Conservation (phyloP, 2,797 vertebrate species). For the Rhadinocentrus ornatus region DNA sequence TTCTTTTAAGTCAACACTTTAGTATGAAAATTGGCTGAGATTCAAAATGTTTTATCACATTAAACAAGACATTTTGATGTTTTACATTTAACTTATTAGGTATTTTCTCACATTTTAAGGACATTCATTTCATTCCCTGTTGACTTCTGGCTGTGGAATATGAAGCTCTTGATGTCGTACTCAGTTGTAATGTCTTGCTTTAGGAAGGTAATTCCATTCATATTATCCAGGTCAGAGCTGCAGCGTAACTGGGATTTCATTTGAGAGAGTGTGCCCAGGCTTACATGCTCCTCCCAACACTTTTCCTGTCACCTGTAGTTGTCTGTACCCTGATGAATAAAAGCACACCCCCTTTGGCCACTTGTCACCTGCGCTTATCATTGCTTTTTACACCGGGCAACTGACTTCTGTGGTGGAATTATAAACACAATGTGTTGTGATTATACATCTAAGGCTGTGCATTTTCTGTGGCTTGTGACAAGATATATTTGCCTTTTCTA, state of each 20-base stretch:
- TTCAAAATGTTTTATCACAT: neutral
- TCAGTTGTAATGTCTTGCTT: slow-evolving; percentile 30
- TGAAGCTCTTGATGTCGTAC: neutral
- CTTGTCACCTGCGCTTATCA: slow-evolving; percentile 38
- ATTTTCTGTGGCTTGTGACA: slow-evolving; percentile 10
- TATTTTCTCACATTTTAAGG: neutral
- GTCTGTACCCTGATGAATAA: slow-evolving; percentile 55
- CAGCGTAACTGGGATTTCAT: slow-evolving; percentile 18
- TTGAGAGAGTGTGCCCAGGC: slow-evolving; percentile 7
- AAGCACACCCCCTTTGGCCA: slow-evolving; percentile 53
- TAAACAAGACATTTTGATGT: neutral
- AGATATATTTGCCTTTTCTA: neutral
- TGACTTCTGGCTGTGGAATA: neutral
- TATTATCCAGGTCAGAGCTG: slow-evolving; percentile 28
- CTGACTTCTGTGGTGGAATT: slow-evolving; percentile 10
- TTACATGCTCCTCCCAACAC: slow-evolving; percentile 30
- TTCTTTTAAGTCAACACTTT: too few species aligned
- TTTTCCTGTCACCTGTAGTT: slow-evolving; percentile 46
- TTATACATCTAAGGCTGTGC: slow-evolving; percentile 8
- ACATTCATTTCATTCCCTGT: neutral
- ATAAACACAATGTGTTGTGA: slow-evolving; percentile 8
- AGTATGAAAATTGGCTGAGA: neutral
- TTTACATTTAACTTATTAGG: neutral
- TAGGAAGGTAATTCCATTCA: slow-evolving; percentile 8
- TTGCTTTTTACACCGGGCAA: slow-evolving; percentile 31